Evolutionary conservation across 2,113 vertebrate species (phyloP).

Genomic region (Progne subis): DNA sequence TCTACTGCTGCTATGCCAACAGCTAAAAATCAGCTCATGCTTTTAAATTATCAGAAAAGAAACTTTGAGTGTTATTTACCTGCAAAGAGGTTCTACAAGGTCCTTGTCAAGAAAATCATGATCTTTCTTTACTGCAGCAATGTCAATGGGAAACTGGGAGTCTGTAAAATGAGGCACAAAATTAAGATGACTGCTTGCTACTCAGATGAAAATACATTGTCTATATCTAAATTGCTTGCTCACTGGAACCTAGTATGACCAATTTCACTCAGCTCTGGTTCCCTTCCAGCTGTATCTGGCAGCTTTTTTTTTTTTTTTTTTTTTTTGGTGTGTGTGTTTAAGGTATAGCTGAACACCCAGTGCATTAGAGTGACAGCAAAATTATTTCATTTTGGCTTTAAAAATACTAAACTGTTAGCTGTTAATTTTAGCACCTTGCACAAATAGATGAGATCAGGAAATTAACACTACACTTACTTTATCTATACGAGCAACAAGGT

Average conservation of each 20-base stretch:
- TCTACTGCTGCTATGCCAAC: not conserved
- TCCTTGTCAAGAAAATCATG: conserved; percentile 99
- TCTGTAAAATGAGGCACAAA: conserved; percentile 75
- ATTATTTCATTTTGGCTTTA: not conserved
- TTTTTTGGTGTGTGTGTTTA: not conserved
- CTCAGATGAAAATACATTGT: not conserved
- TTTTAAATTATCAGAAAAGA: conserved; percentile 14
- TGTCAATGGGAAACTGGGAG: conserved; percentile 95
- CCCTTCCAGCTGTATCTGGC: not conserved
- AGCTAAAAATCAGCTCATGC: not conserved
- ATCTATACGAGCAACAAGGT: not conserved
- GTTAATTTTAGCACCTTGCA: not conserved
- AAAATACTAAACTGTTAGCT: not conserved
- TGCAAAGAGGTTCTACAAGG: conserved; percentile 95
- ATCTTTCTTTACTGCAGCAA: conserved; percentile 92
- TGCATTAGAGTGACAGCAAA: not conserved
- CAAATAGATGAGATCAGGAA: not conserved
- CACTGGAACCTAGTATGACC: not conserved
- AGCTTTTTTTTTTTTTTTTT: not conserved
- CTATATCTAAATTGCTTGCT: not conserved
- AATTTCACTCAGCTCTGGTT: not conserved
- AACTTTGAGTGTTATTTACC: conserved; percentile 77
- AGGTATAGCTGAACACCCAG: not conserved
- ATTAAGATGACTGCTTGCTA: not conserved
- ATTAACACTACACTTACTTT: not conserved